Evolutionary conservation across 2,797 vertebrate genomes (phyloP).

Genomic region (Rhinophrynus dorsalis): DNA sequence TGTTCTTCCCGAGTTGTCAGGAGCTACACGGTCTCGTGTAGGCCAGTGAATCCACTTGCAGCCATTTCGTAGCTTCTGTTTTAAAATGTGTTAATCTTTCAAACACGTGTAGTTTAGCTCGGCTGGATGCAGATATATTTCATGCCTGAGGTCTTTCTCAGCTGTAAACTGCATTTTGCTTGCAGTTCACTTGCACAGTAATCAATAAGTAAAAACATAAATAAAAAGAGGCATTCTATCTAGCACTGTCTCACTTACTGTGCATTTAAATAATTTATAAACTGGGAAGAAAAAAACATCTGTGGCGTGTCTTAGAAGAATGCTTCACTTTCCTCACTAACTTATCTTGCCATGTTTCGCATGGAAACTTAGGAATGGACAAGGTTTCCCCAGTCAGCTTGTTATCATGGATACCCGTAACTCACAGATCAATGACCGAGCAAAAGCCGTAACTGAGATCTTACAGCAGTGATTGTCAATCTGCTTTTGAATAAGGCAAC

Average conservation of each 20-base stretch:
- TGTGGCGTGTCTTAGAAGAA: neutral
- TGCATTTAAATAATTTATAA: constrained; percentile 11
- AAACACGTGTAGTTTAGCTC: neutral
- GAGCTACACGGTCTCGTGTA: neutral
- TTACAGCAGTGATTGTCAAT: no score
- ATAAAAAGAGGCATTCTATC: neutral
- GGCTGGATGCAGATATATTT: constrained; percentile 10
- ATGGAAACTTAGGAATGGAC: no score
- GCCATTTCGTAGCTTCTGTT: neutral
- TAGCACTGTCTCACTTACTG: neutral
- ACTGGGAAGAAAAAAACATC: constrained; percentile 12
- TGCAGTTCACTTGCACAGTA: neutral
- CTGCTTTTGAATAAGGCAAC: no score
- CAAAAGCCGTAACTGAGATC: no score
- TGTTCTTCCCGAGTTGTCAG: neutral
- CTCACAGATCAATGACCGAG: no score
- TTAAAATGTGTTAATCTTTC: constrained; percentile 15
- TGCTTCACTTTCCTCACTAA: no score
- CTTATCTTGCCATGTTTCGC: no score
- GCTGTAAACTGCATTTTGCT: constrained; percentile 18
- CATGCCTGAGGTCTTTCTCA: constrained; percentile 18
- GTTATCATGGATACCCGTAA: no score
- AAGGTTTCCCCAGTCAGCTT: no score
- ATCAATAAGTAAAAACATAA: constrained; percentile 17
- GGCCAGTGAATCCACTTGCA: neutral